These are phyloP conservation scores for Venturia canescens DNA, from an alignment of 1,140 invertebrate genomes.

Conservation along the genomic window DNA sequence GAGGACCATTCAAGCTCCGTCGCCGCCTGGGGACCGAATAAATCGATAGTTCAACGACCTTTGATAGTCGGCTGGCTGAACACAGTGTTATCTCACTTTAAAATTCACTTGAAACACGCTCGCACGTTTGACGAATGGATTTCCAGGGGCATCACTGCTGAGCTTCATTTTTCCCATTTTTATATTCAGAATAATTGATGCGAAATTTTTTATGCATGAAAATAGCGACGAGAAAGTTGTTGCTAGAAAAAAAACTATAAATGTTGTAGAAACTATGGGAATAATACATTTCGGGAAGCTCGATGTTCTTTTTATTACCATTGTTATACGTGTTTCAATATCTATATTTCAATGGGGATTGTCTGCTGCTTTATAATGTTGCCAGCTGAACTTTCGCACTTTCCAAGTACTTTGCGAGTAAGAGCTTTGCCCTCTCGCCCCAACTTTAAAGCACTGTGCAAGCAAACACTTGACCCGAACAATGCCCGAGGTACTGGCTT, in stretches of 20 bases:
- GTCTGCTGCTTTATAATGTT: background rate
- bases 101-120: constrained; percentile 11
- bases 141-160: background rate
- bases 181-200: background rate
- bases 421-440: constrained; percentile 26
- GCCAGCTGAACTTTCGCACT: constrained; percentile 13
- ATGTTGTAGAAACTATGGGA: background rate
- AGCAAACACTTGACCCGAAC: constrained; percentile 28
- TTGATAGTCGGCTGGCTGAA: constrained; percentile 12
- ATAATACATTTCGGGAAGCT: background rate
- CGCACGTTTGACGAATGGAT: background rate
- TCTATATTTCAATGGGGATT: background rate
- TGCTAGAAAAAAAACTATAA: background rate
- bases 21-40: constrained; percentile 17
- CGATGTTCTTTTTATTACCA: no score
- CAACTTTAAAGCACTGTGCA: constrained; percentile 26
- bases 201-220: background rate
- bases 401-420: background rate
- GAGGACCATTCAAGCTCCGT: constrained; percentile 1
- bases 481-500: background rate
- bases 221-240: background rate
- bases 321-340: no score
- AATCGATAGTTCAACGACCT: constrained; percentile 46
- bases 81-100: constrained; percentile 20
- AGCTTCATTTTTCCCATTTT: background rate